phyloP scores from a whole-genome alignment of 2,797 vertebrate species.

The Loriculus beryllinus region DNA sequence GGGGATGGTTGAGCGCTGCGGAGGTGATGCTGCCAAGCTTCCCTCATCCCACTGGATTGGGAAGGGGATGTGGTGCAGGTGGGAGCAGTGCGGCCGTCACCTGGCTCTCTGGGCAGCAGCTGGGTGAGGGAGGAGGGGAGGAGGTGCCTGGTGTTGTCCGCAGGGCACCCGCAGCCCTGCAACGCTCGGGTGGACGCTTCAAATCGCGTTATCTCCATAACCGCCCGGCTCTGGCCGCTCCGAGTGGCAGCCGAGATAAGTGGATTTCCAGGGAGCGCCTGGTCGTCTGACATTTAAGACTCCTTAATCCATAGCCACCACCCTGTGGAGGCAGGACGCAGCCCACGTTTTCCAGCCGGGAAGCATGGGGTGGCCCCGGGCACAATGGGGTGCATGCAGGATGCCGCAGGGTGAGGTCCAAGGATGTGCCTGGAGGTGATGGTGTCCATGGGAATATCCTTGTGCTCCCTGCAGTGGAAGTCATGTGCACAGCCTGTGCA shows the following conservation, averaged over 20 bases:
- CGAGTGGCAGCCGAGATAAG: conserved; percentile 64
- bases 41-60: neutral
- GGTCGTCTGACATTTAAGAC: conserved; percentile 64
- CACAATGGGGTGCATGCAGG: accelerated
- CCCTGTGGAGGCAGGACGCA: neutral
- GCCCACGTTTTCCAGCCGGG: neutral
- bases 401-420: neutral
- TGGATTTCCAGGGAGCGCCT: conserved; percentile 64
- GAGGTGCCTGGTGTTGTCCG: conserved; percentile 29
- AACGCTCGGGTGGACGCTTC: conserved; percentile 51
- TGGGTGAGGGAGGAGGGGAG: conserved; percentile 21
- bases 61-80: neutral
- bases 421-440: neutral
- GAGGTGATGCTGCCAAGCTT: conserved; percentile 7
- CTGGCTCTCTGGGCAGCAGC: conserved; percentile 14
- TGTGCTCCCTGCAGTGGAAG: accelerated
- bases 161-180: conserved; percentile 55
- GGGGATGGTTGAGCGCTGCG: neutral
- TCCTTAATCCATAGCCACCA: conserved; percentile 58
- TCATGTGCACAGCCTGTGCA: no score
- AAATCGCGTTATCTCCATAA: conserved; percentile 61
- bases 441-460: neutral
- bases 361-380: accelerated
- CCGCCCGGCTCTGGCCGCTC: conserved; percentile 48
- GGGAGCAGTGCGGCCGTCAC: neutral